Evolutionary conservation across 2,113 vertebrate genomes (phyloP).

Genomic region (Mormoops blainvillei): DNA sequence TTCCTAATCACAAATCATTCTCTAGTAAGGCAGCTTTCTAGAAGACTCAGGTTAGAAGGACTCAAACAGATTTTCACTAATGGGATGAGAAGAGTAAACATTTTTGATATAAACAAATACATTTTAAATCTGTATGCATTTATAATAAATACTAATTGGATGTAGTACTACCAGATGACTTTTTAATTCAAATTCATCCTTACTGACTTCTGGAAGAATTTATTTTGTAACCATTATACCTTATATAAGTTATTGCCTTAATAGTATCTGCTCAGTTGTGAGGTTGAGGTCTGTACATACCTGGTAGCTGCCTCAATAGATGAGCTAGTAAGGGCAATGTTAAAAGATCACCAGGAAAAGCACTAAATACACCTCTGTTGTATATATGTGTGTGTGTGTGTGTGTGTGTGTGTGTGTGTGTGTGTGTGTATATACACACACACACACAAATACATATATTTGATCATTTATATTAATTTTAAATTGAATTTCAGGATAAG

Average conservation of each 20-base stretch:
- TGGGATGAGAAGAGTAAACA: background rate
- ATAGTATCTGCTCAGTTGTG: background rate
- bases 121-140: conserved; percentile 6
- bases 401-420: too few species aligned
- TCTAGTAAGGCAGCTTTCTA: background rate
- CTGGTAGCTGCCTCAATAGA: background rate
- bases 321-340: background rate
- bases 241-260: background rate
- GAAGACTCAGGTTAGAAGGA: background rate
- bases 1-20: background rate
- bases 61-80: background rate
- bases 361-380: background rate
- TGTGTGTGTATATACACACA: too few species aligned
- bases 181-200: conserved; percentile 44
- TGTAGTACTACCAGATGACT: background rate
- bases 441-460: too few species aligned
- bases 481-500: background rate
- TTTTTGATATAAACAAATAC: background rate
- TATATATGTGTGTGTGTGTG: background rate
- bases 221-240: background rate
- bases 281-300: background rate
- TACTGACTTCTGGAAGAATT: conserved; percentile 15
- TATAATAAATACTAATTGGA: background rate
- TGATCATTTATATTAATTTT: background rate
- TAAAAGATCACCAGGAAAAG: background rate